Evolutionary conservation across 2,888 invertebrate genomes (phyloP).

Genomic region (Drosophila fungiperda): DNA sequence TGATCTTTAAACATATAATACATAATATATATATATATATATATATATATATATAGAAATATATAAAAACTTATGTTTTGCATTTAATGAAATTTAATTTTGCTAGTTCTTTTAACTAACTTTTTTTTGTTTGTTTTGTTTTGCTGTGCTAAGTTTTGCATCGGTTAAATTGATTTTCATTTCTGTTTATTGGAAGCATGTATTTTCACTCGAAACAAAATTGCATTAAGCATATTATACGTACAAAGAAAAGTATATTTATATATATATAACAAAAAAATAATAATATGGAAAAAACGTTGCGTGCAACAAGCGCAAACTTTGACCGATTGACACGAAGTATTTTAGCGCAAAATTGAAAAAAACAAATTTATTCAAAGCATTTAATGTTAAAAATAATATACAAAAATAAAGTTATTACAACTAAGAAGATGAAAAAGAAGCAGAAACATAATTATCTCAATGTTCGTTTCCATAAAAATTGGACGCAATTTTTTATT

Average conservation of each 20-base stretch:
- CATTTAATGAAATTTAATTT: constrained; percentile 59
- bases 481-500: constrained; percentile 12
- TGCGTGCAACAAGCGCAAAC: constrained; percentile 14
- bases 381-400: constrained; percentile 50
- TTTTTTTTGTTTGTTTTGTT: constrained; percentile 8
- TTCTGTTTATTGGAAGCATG: constrained; percentile 37
- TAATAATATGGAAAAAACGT: constrained; percentile 1
- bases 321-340: constrained; percentile 11
- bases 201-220: constrained; percentile 20
- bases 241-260: constrained; percentile 4
- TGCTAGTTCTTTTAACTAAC: constrained; percentile 35
- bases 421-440: constrained; percentile 18
- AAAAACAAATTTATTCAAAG: constrained; percentile 41
- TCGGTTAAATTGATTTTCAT: constrained; percentile 5
- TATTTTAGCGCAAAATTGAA: constrained; percentile 56
- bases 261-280: constrained; percentile 7
- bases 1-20: constrained; percentile 42
- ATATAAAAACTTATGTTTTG: constrained; percentile 44
- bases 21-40: constrained; percentile 9
- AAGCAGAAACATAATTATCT: constrained; percentile 1
- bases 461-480: constrained; percentile 3
- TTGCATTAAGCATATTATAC: constrained; percentile 16
- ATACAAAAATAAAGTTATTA: constrained; percentile 18
- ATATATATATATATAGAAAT: constrained; percentile 31
- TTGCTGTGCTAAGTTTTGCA: constrained; percentile 19